Evolutionary conservation across 2,888 invertebrate species (phyloP).

Genomic region (Amiota minor): DNA sequence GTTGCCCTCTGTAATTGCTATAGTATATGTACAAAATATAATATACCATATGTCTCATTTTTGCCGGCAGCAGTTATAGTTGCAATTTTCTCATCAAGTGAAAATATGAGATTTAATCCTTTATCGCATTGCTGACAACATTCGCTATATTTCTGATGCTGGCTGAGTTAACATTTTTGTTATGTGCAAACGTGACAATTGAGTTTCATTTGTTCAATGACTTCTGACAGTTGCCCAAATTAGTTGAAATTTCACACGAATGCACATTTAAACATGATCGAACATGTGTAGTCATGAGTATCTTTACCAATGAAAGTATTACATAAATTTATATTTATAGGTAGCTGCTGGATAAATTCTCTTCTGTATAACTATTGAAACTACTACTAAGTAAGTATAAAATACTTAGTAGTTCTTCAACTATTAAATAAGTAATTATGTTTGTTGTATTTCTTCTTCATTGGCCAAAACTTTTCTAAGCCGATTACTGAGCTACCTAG

Average conservation of each 20-base stretch:
- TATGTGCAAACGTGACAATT: conserved; percentile 56
- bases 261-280: conserved; percentile 40
- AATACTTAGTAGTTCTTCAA: no score
- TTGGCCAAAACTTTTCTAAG: conserved; percentile 8
- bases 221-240: conserved; percentile 66
- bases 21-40: not conserved
- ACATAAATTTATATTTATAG: no score
- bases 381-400: no score
- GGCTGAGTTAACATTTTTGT: no score
- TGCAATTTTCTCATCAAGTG: not conserved
- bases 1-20: not conserved
- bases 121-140: conserved; percentile 28
- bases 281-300: not conserved
- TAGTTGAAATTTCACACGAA: conserved; percentile 61
- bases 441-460: not conserved
- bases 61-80: no score
- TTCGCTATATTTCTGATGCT: not conserved
- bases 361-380: no score
- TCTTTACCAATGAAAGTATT: not conserved
- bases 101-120: conserved; percentile 6
- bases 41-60: no score
- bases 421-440: not conserved
- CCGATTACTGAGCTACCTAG: not conserved
- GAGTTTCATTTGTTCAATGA: conserved; percentile 66
- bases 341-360: no score